Percentiles rank a stretch among this genome's conserved stretches.
Evolutionary conservation across 1,140 invertebrate genomes (phyloP).

Genomic region (Procambarus clarkii): DNA sequence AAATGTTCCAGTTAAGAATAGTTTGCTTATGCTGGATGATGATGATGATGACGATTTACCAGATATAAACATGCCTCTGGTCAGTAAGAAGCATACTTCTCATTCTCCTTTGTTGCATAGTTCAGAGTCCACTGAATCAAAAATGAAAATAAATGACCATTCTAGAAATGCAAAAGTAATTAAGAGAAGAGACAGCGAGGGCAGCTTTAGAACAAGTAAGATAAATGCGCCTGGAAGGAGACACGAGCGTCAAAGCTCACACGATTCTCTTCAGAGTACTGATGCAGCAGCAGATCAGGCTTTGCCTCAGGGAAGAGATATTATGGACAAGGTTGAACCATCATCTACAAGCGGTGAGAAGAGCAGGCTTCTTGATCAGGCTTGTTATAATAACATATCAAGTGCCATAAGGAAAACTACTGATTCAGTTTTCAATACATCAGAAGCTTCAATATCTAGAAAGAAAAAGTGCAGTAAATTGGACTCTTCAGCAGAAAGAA

Average conservation of each 20-base stretch:
- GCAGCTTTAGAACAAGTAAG: background rate
- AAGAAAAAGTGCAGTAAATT: background rate
- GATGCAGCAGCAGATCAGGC: background rate
- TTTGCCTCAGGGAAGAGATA: background rate
- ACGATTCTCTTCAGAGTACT: background rate
- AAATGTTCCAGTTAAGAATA: background rate
- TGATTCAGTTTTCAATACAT: background rate
- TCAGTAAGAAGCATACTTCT: background rate
- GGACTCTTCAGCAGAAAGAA: background rate
- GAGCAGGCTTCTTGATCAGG: background rate
- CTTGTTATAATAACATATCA: background rate
- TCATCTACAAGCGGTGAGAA: background rate
- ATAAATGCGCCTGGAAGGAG: background rate
- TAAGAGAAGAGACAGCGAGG: background rate
- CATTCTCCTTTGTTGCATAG: background rate
- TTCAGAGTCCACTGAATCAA: background rate
- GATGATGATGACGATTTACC: background rate
- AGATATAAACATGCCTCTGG: background rate
- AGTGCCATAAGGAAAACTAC: background rate
- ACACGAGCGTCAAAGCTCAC: background rate
- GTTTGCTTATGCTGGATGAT: background rate
- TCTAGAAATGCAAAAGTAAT: background rate
- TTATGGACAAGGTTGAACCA: background rate
- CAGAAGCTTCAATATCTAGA: background rate
- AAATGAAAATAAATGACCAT: background rate